Conservation (phyloP, 2,888 invertebrate species). For the Alloscopus bannaensis region DNA sequence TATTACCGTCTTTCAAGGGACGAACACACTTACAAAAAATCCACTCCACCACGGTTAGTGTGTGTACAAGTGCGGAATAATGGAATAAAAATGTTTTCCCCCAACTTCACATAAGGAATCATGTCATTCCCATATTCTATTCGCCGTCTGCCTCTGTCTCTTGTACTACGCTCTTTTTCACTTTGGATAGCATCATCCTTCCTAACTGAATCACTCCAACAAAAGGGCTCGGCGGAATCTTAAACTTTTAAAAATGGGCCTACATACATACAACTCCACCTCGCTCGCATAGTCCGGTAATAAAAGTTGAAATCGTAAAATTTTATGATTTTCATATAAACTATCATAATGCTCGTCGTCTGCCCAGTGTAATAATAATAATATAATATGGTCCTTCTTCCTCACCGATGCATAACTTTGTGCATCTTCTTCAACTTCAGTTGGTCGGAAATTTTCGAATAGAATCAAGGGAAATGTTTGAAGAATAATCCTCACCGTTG, state of each 20-base stretch:
- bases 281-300: constrained; percentile 48
- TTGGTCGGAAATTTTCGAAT: constrained; percentile 10
- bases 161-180: constrained; percentile 36
- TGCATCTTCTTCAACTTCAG: constrained; percentile 22
- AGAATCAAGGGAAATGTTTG: not conserved
- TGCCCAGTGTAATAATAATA: not conserved
- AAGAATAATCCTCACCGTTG: no score
- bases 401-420: constrained; percentile 20
- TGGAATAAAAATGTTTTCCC: constrained; percentile 38
- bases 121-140: constrained; percentile 49
- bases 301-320: constrained; percentile 73
- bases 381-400: constrained; percentile 6
- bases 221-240: no score
- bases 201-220: no score
- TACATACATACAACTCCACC: not conserved
- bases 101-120: constrained; percentile 48
- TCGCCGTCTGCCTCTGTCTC: constrained; percentile 42
- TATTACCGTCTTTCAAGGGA: not conserved
- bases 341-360: constrained; percentile 36
- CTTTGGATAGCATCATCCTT: constrained; percentile 27
- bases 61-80: constrained; percentile 48
- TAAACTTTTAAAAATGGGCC: not conserved
- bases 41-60: no score
- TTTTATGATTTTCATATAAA: constrained; percentile 71
- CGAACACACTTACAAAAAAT: no score